Conservation (phyloP, 2,113 vertebrate species). For the Semnornis frantzii region DNA sequence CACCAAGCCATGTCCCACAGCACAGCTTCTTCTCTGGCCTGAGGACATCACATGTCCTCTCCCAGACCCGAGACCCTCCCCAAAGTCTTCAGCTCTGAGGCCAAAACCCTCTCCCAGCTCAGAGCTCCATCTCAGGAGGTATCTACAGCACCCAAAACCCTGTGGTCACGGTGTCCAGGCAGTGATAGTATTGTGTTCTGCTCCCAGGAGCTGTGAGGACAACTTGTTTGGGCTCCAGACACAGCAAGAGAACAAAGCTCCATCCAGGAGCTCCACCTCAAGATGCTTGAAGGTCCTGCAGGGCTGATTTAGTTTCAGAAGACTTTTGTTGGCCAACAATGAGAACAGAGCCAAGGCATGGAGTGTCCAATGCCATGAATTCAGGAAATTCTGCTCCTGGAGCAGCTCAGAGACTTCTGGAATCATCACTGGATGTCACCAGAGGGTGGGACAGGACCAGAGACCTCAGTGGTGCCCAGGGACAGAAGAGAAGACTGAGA, state of each 20-base stretch:
- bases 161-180: not conserved
- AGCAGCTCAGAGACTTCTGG: not conserved
- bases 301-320: not conserved
- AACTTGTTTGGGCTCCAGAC: not conserved
- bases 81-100: not conserved
- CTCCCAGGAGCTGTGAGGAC: not conserved
- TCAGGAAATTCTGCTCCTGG: not conserved
- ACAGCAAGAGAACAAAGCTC: not conserved
- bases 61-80: not conserved
- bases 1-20: slow-evolving; percentile 48
- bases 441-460: rapidly evolving
- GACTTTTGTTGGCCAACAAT: not conserved
- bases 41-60: rapidly evolving
- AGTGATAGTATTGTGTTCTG: rapidly evolving
- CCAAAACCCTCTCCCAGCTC: not conserved
- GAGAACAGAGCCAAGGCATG: not conserved
- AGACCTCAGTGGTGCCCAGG: not conserved
- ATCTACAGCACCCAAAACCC: rapidly evolving
- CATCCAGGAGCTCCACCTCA: not conserved
- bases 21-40: not conserved
- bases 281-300: rapidly evolving
- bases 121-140: not conserved
- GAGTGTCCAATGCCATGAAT: not conserved
- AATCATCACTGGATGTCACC: not conserved
- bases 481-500: too few relatives aligned